Evolutionary conservation across 2,113 vertebrate species (phyloP).

Genomic region (Sylvilagus bachmani): DNA sequence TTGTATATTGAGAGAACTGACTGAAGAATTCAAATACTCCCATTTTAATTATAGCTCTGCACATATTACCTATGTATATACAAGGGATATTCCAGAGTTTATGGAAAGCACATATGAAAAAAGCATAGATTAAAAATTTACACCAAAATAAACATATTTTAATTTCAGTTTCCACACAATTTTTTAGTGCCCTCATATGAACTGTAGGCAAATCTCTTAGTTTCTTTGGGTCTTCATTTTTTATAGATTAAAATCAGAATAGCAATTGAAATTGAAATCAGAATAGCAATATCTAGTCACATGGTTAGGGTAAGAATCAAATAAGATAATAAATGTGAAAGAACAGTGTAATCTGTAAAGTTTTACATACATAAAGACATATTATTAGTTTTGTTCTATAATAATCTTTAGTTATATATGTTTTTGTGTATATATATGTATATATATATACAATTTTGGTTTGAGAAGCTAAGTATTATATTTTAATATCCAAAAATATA

Average conservation of each 20-base stretch:
- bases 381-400: background rate
- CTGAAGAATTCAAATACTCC: background rate
- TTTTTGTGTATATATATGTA: background rate
- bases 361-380: background rate
- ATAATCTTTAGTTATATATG: no score
- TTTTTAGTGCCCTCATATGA: background rate
- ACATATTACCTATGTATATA: background rate
- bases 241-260: no score
- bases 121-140: no score
- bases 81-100: no score
- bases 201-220: background rate
- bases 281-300: background rate
- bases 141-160: no score
- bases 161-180: no score
- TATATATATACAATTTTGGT: background rate
- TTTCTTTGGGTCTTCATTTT: background rate
- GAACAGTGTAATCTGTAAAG: conserved; percentile 10
- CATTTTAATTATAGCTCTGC: background rate
- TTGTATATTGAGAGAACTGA: background rate
- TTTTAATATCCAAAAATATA: conserved; percentile 51
- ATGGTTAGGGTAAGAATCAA: conserved; percentile 33
- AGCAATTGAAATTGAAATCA: conserved; percentile 21
- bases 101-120: no score
- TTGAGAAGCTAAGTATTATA: background rate
- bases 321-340: background rate